Evolutionary conservation across 2,113 vertebrate species (phyloP).

Genomic region (Seriola quinqueradiata): DNA sequence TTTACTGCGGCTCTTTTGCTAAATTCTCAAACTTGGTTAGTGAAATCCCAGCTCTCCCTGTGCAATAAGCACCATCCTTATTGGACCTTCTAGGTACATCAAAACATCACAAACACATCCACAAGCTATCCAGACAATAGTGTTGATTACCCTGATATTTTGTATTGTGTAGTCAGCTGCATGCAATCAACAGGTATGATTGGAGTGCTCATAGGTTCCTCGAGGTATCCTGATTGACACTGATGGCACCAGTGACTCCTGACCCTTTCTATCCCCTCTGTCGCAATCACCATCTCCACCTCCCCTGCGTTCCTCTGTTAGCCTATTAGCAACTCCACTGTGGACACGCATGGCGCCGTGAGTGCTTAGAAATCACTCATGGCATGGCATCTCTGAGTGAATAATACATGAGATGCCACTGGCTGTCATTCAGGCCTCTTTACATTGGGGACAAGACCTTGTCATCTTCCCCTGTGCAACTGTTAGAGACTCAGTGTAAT

Average conservation of each 20-base stretch:
- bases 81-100: slow-evolving; percentile 52
- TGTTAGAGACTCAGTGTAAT: slow-evolving; percentile 58
- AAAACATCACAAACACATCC: slow-evolving; percentile 39
- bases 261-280: slow-evolving; percentile 6
- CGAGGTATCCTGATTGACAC: slow-evolving; percentile 23
- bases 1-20: slow-evolving; percentile 51
- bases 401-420: slow-evolving; percentile 72
- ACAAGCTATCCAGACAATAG: slow-evolving; percentile 2
- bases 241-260: slow-evolving; percentile 29
- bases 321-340: slow-evolving; percentile 54
- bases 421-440: slow-evolving; percentile 71
- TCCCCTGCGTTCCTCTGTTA: slow-evolving; percentile 44
- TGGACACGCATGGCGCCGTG: slow-evolving; percentile 34
- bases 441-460: slow-evolving; percentile 71
- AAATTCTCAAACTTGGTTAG: slow-evolving; percentile 54
- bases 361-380: slow-evolving; percentile 52
- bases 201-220: slow-evolving; percentile 8
- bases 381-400: slow-evolving; percentile 40
- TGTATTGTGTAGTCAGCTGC: background rate
- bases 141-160: slow-evolving; percentile 10
- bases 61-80: slow-evolving; percentile 62
- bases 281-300: slow-evolving; percentile 4
- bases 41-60: slow-evolving; percentile 64
- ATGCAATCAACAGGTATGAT: slow-evolving; percentile 42
- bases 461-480: slow-evolving; percentile 61